Evolutionary conservation across 2,888 invertebrate genomes (phyloP).

Genomic region (Acrobasis consociella): DNA sequence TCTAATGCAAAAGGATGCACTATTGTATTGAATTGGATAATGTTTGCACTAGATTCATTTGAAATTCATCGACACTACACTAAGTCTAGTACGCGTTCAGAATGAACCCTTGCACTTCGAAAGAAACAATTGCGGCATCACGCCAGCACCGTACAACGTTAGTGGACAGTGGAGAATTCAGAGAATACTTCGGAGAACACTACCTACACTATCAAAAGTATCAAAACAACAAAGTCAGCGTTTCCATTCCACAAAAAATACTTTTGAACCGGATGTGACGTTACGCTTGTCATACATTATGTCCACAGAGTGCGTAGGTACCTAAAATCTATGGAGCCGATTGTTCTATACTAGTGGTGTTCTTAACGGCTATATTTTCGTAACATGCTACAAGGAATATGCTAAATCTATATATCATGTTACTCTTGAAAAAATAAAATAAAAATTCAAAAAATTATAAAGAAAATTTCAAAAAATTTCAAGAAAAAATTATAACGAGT

Average conservation of each 20-base stretch:
- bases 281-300: too few relatives aligned
- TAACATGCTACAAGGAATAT: too few relatives aligned
- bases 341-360: too few relatives aligned
- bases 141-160: not conserved
- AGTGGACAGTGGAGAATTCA: not conserved
- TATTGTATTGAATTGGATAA: not conserved
- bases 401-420: too few relatives aligned
- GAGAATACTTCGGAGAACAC: not conserved
- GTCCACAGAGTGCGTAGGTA: too few relatives aligned
- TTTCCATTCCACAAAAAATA: not conserved
- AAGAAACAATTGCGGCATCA: not conserved
- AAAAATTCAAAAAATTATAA: too few relatives aligned
- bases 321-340: too few relatives aligned
- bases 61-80: not conserved
- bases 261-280: not conserved
- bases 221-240: slow-evolving; percentile 1
- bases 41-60: not conserved
- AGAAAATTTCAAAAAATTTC: too few relatives aligned
- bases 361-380: too few relatives aligned
- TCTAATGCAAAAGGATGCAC: not conserved
- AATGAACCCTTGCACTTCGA: not conserved
- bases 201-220: not conserved
- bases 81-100: not conserved
- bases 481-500: too few relatives aligned
- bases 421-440: too few relatives aligned